These are phyloP conservation scores for Micrastur ruficollis DNA, from an alignment of 2,797 vertebrate genomes.

Conservation along the genomic window DNA sequence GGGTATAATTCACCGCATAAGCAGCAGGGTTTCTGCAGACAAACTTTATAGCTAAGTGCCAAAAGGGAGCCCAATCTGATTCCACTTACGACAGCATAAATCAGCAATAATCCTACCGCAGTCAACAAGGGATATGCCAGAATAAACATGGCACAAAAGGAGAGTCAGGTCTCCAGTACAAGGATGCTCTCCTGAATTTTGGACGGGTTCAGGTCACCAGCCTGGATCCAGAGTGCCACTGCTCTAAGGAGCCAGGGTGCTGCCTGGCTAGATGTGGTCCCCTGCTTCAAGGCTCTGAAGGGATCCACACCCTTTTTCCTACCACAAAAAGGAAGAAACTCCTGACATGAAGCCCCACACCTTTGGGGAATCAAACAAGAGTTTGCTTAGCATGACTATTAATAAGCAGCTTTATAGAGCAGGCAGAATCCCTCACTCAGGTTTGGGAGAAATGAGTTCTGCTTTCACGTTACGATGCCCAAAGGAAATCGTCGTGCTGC, in stretches of 20 bases:
- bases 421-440: not conserved
- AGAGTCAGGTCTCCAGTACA: not conserved
- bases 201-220: not conserved
- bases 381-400: not conserved
- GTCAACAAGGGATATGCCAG: not conserved
- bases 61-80: slow-evolving; percentile 52
- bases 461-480: not conserved
- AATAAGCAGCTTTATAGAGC: not conserved
- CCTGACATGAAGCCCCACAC: not conserved
- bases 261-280: not conserved
- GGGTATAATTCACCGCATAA: slow-evolving; percentile 40
- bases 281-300: not conserved
- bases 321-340: not conserved
- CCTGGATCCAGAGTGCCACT: not conserved
- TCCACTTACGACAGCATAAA: slow-evolving; percentile 37
- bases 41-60: slow-evolving; percentile 54
- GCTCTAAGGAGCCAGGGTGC: not conserved
- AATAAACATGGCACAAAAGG: not conserved
- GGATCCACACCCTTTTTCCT: not conserved
- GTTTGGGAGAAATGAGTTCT: not conserved
- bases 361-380: not conserved
- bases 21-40: slow-evolving; percentile 42
- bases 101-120: not conserved
- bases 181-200: not conserved
- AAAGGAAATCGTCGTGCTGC: not conserved